Base-by-base conservation (phyloP, 2,113 vertebrate genomes). In the Nanorana parkeri region DNA sequence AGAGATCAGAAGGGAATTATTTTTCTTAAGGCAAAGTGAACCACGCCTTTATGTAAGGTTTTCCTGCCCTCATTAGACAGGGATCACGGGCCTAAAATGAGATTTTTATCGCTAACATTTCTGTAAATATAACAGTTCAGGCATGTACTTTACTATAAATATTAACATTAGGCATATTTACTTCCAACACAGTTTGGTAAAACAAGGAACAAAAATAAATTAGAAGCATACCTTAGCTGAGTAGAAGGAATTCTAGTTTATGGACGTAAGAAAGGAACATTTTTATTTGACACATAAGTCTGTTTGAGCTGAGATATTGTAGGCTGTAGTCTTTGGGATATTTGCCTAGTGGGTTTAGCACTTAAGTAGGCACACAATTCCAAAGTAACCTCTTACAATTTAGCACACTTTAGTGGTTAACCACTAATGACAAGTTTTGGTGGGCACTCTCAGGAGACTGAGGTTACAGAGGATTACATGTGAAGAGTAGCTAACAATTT, bases 381-480 rank as follows among this genome's bases (percentile, higher is more conserved):
- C 56, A 47, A 28, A 26, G 41, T 36, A 64, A 64, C 60, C 21
- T 77, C 20, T 61, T 47, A 64, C n/a, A 5, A 24, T 64, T 77
- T 77, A 64, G 29, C 24, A 77, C 36, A 64, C 17, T 77, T 26
- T 5, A 28, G 74, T 65, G 74, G 74, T 64, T 64, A 64, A 77
- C 74, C 74, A 65, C 74, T 64, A 77, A 77, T 77, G 60, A 52
- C 29, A 65, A 47, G 32, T 77, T 65, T 51, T 64, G 23, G 32
- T 77, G 58, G 60, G 32, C 60, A 28, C 60, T 75, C 55, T 75
- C 29, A 41, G 55, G n/a, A 20, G 20, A 17, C 28, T 60, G 55
- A 61, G 55, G 55, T 75, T 61, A 61, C 2, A 21, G 16, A 41
- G 55, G 29, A 75, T 41, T 60, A 60, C 55, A 55, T 75, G 55